Evolutionary conservation across 2,888 invertebrate species (phyloP).

Genomic region (Petrolisthes cinctipes): DNA sequence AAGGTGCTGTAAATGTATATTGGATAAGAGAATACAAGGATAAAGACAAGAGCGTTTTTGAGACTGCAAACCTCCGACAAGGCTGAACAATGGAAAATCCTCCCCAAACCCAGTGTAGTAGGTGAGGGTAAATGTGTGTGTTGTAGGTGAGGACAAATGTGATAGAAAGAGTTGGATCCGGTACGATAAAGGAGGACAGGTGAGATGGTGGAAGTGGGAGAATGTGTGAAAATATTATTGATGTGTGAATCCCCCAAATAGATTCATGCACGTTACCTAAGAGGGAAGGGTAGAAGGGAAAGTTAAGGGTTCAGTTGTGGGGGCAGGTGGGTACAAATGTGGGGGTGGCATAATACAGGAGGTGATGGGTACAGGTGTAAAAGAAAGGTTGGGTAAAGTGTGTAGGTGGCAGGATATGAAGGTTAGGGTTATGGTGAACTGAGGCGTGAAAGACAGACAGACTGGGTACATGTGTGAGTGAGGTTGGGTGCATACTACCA

Average conservation of each 20-base stretch:
- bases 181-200: no score
- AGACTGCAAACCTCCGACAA: no score
- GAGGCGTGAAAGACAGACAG: no score
- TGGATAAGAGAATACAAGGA: no score
- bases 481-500: neutral
- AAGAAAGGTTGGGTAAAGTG: neutral
- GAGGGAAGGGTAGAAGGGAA: conserved; percentile 4
- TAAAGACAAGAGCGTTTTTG: no score
- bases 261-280: neutral
- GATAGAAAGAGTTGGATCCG: no score
- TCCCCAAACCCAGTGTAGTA: no score
- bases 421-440: neutral
- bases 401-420: neutral
- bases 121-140: no score
- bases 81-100: no score
- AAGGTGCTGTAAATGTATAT: no score
- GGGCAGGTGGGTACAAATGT: neutral
- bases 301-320: neutral
- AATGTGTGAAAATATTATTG: neutral
- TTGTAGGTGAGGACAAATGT: no score
- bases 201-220: neutral
- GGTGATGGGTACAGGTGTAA: neutral
- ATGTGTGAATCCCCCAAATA: neutral
- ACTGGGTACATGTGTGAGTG: neutral
- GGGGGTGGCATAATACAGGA: neutral